Conservation (phyloP, 23 tunicate genomes). For the Styela plicata region DNA sequence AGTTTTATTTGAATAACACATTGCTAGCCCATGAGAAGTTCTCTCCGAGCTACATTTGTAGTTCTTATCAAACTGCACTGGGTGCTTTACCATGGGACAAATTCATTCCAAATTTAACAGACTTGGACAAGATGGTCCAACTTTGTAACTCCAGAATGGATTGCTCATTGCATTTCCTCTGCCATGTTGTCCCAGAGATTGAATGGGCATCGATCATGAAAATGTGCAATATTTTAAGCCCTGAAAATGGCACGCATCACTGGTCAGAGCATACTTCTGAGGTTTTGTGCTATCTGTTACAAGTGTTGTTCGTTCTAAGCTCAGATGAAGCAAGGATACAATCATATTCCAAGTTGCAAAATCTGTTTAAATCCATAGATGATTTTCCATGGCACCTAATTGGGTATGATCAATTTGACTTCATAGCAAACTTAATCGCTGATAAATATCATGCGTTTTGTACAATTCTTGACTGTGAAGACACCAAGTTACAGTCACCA, state of each 20-base stretch:
- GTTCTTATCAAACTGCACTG: slow-evolving; percentile 40
- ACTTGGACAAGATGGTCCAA: slow-evolving; percentile 74
- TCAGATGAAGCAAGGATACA: slow-evolving; percentile 20
- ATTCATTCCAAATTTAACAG: slow-evolving; percentile 52
- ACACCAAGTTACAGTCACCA: slow-evolving; percentile 10
- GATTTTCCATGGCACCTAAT: slow-evolving; percentile 56
- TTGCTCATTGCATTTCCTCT: slow-evolving; percentile 38
- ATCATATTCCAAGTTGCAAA: slow-evolving; percentile 14
- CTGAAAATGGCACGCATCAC: neutral
- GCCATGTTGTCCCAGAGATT: slow-evolving; percentile 48
- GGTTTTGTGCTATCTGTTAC: slow-evolving; percentile 50
- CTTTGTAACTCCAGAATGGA: slow-evolving; percentile 35
- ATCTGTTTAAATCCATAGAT: slow-evolving; percentile 26
- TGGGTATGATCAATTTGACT: slow-evolving; percentile 52
- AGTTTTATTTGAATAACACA: slow-evolving; percentile 1
- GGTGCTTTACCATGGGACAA: slow-evolving; percentile 42
- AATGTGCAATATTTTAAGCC: slow-evolving; percentile 29
- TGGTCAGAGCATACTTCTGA: slow-evolving; percentile 51
- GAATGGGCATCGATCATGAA: slow-evolving; percentile 52
- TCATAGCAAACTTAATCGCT: slow-evolving; percentile 46
- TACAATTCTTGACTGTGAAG: neutral
- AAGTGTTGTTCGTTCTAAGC: slow-evolving; percentile 31
- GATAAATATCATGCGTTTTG: slow-evolving; percentile 47
- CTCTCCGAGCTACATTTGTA: slow-evolving; percentile 41
- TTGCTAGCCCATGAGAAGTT: neutral